Base-by-base conservation (phyloP, 2,888 invertebrate genomes). In the Macropis europaea region DNA sequence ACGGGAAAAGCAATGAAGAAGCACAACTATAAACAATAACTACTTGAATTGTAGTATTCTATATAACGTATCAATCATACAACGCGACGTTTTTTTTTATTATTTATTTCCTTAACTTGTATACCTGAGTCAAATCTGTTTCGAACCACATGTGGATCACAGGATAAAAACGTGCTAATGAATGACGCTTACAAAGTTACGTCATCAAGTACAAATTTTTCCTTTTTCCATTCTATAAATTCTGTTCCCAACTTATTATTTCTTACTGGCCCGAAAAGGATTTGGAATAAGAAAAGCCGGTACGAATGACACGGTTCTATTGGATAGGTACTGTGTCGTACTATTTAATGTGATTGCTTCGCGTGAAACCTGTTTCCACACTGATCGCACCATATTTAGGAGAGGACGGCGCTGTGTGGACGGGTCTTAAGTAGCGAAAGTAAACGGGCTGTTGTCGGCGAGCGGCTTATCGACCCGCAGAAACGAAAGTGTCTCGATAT, bases 391-490 rank as follows among this genome's bases (percentile, higher is more conserved):
- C 75, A 77, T 80, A 82, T 79, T 77, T 73, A 75, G 81, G 54
- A 56, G 47, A n/a, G n/a, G n/a, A n/a, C 30, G 34, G 11, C 62
- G 61, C 42, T 42, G 61, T 59, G 70, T 78, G 71, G 48, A 76
- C 76, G 73, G 53, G 59, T 60, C 79, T 80, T 70, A 77, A 82
- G 74, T 63, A 74, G 75, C 76, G 77, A 84, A 82, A 84, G 82
- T 78, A 76, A 81, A 74, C 62, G 45, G n/a, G 42, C 30, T 54
- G 36, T 52, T 54, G 52, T 43, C 32, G 13, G 30, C n/a, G 9
- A 43, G 15, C 48, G 36, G 43, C 40, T 56, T 45, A 48, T 54
- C 59, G 50, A 28, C 24, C 6, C 28, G 0, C 19, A 0, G 11
- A 60, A 56, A 63, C 59, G 63, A 69, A 70, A 61, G 75, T 53